phyloP scores from a whole-genome alignment of 2,888 invertebrate genomes.

The Ichneumoninae sp. region DNA sequence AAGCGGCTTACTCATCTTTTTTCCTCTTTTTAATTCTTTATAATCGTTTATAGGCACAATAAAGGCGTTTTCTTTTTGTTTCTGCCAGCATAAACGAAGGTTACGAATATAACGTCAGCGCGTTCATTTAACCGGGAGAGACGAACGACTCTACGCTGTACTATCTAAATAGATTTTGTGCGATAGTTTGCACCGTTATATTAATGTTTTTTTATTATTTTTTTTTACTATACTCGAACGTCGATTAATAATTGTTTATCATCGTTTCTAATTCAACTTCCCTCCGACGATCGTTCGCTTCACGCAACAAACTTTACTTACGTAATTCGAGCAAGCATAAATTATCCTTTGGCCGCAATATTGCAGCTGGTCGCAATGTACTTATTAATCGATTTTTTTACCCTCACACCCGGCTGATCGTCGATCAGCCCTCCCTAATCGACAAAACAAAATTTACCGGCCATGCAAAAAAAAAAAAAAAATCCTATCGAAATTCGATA shows the following conservation, averaged over 20 bases:
- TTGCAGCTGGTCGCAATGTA: conserved; percentile 54
- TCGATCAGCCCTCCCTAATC: conserved; percentile 6
- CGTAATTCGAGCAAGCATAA: conserved; percentile 44
- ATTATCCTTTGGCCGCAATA: conserved; percentile 46
- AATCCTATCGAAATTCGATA: background rate
- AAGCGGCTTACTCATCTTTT: conserved; percentile 62
- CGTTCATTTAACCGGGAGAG: conserved; percentile 51
- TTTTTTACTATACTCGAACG: conserved; percentile 48
- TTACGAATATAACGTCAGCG: conserved; percentile 68
- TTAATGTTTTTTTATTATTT: conserved; percentile 34
- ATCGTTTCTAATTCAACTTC: conserved; percentile 51
- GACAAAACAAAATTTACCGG: background rate
- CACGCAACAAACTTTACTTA: background rate
- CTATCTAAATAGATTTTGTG: conserved; percentile 61
- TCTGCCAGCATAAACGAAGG: conserved; percentile 76
- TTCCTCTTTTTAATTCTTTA: conserved; percentile 55
- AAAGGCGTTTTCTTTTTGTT: conserved; percentile 77
- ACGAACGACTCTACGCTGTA: conserved; percentile 55
- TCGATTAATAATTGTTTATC: conserved; percentile 42
- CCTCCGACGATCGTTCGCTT: conserved; percentile 16
- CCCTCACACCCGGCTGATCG: background rate
- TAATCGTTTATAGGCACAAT: conserved; percentile 79
- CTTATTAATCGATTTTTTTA: conserved; percentile 41
- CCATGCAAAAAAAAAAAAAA: background rate
- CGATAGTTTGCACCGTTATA: conserved; percentile 56